Base-by-base conservation (phyloP, 2,888 invertebrate species). In the Sialis fuliginosa region DNA sequence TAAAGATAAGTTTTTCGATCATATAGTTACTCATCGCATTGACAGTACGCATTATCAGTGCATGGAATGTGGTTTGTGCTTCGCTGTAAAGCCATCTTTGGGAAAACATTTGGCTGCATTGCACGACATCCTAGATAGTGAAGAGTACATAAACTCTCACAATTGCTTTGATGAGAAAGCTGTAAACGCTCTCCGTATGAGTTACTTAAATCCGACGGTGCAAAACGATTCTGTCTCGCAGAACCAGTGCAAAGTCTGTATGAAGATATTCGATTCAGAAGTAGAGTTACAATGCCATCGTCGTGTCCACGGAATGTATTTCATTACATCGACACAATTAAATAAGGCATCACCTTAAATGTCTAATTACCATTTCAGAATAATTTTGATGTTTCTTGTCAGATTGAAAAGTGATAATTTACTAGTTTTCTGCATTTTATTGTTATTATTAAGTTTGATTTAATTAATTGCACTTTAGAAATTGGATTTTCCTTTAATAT, bases 11-110 rank as follows among this genome's bases (percentile, higher is more conserved):
- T 42, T 42, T 42, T 6, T 22, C 6, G n/a, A 12, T 3, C 42
- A 42, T 31, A 8, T 42, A 9, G 10, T 31, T 9, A 1, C 13
- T 4, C 42, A 42, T 13, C 13, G 30, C 6, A 42, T 31, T 6
- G 30, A 42, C 1, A 31, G 10, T 22, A 42, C 42, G 3, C 22
- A 42, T 30, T 42, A 31, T 42, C 42, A 42, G 9, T 42, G 42
- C n/a, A 12, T 42, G 8, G 42, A 42, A 42, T 42, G 42, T 31
- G 42, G 42, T 30, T 10, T 42, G 13, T 42, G 42, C 31, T 42
- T 31, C 30, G 10, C 42, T 31, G 42, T 31, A 1, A 42, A 42
- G 30, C 42, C 42, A 4, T 22, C 42, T 1, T 42, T 42, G 7
- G 32, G 22, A 30, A 42, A 42, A 6, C 42, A 42, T 42, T 42